Evolutionary conservation across 2,797 vertebrate genomes (phyloP), one percentile per base, ranked within the genome.

Genomic region (Sebastes kiyomatsui): DNA sequence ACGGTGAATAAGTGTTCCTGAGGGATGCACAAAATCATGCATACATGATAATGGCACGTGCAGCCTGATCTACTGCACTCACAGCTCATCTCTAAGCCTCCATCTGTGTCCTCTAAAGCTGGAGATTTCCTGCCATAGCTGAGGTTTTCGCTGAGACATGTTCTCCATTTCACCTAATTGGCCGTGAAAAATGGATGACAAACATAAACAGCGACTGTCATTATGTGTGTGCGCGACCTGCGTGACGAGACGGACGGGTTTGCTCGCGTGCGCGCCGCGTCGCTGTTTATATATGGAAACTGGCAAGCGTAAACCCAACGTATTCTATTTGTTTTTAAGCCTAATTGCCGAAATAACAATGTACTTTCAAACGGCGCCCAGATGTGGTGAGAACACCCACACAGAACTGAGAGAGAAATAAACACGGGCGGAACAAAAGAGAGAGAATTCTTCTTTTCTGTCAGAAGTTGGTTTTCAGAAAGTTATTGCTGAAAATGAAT

Each of bases 271-370:
- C 32, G 28, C 28, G 9, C 11, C 60, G 28, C 32, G 9, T 10
- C 60, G 59, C 73, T 65, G 79, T 90, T 87, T 85, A 81, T 69
- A 35, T 56, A 81, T 23, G 60, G 65, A 85, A 79, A 84, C 77
- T 67, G 75, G 68, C 73, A 83, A 87, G 83, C 66, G 18, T 75
- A 87, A 82, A 90, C 86, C 14, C 2, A 90, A 75, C 59, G 73
- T 86, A 82, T 87, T 87, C 33, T 78, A 83, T 91, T 91, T 88
- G 87, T 90, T 92, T 91, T 87, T 56, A 88, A 85, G 77, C 83
- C 88, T 92, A 92, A 92, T 91, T 92, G 89, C 83, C 35, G 49
- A 92, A 94, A 93, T 91, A 94, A 94, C 87, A 88, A 84, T 87
- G 84, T 84, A 86, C 82, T 91, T 92, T 93, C 71, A 87, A 90